These are phyloP conservation scores for Drosophila picticornis DNA, from an alignment of 2,888 invertebrate species.

Conservation along the genomic window DNA sequence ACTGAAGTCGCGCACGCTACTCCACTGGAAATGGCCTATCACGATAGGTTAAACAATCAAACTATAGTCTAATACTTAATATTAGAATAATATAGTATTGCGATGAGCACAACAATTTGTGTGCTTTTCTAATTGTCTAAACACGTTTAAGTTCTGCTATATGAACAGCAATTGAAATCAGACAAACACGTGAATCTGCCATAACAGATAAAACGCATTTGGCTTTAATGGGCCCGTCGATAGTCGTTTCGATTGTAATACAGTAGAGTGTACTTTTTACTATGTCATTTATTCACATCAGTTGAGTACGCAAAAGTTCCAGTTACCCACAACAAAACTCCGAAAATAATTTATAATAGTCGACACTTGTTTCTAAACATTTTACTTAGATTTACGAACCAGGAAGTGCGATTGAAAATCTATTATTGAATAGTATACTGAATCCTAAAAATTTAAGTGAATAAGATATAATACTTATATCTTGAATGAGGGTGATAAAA, in stretches of 20 bases:
- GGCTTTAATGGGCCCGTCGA: not conserved
- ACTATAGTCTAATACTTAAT: conserved; percentile 6
- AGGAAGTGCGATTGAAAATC: not conserved
- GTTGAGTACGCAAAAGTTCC: not conserved
- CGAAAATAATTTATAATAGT: not conserved
- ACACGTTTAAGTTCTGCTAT: not conserved
- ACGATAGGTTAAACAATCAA: conserved; percentile 7
- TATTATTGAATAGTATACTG: not conserved
- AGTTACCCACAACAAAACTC: not conserved
- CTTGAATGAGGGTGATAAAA: not conserved
- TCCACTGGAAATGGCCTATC: conserved; percentile 5
- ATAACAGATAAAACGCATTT: not conserved
- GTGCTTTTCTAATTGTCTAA: conserved; percentile 14
- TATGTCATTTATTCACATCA: not conserved
- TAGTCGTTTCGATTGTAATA: not conserved
- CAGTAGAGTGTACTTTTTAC: not conserved
- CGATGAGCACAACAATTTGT: not conserved
- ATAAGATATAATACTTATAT: not conserved
- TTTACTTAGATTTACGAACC: not conserved
- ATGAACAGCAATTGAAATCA: not conserved
- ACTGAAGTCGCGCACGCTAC: conserved; percentile 6
- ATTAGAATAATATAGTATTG: conserved; percentile 2
- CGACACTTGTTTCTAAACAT: not conserved
- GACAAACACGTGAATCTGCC: conserved; percentile 14
- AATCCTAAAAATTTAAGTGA: not conserved